These are phyloP conservation scores for Dicyrtomina minuta DNA, from an alignment of 2,888 invertebrate genomes.

Conservation along the genomic window DNA sequence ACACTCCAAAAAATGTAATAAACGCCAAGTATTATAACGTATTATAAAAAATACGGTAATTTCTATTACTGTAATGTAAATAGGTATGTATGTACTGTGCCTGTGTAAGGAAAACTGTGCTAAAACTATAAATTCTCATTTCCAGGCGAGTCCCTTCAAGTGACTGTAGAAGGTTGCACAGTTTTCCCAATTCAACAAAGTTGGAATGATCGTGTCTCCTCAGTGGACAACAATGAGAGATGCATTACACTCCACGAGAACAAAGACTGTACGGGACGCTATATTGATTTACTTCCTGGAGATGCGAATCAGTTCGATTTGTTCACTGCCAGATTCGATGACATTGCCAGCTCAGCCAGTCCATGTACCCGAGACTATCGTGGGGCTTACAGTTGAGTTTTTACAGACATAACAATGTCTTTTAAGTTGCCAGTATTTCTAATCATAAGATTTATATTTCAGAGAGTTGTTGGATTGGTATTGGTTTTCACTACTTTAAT, in stretches of 20 bases:
- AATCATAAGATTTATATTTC: too few species aligned
- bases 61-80: too few species aligned
- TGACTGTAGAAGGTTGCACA: slow-evolving; percentile 26
- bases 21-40: too few species aligned
- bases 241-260: slow-evolving; percentile 31
- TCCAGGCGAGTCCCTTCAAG: slow-evolving; percentile 21
- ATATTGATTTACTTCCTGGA: slow-evolving; percentile 27
- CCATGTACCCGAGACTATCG: slow-evolving; percentile 37
- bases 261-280: slow-evolving; percentile 26
- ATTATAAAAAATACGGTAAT: too few species aligned
- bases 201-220: slow-evolving; percentile 31
- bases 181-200: slow-evolving; percentile 10
- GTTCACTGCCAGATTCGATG: slow-evolving; percentile 42
- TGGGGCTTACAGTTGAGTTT: slow-evolving; percentile 18
- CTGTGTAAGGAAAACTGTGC: too few species aligned
- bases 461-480: neutral
- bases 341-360: slow-evolving; percentile 39
- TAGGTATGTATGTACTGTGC: too few species aligned
- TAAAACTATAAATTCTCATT: too few species aligned
- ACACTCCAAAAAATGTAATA: too few species aligned
- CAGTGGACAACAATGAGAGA: slow-evolving; percentile 14
- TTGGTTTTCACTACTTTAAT: neutral
- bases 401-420: neutral
- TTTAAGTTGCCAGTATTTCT: neutral
- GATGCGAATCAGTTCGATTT: slow-evolving; percentile 37